Percentiles rank a stretch among this genome's conserved stretches.
Conservation (phyloP, 2,888 invertebrate species). For the Quadroppia sp. region DNA sequence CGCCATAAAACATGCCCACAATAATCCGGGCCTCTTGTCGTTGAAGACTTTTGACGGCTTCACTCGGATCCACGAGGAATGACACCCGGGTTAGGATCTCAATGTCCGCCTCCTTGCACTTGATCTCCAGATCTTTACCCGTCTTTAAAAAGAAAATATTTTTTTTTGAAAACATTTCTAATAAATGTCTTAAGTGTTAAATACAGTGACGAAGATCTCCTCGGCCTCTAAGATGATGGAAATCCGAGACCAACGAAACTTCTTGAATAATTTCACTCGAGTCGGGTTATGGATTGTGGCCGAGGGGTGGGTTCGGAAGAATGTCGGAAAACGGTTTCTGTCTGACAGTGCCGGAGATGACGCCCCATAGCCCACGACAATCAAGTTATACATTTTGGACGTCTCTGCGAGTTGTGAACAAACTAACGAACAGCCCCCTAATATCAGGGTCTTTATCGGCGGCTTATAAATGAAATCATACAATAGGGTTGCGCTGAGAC, state of each 20-base stretch:
- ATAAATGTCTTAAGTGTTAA: too few species aligned
- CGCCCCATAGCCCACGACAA: slow-evolving; percentile 97
- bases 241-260: slow-evolving; percentile 94
- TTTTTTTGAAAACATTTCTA: too few species aligned
- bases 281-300: slow-evolving; percentile 99
- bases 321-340: slow-evolving; percentile 90
- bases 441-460: slow-evolving; percentile 85
- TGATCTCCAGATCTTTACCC: slow-evolving; percentile 90
- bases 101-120: slow-evolving; percentile 79
- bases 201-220: slow-evolving; percentile 89
- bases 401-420: slow-evolving; percentile 99
- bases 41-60: slow-evolving; percentile 84
- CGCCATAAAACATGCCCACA: slow-evolving; percentile 97
- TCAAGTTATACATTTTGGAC: slow-evolving; percentile 99
- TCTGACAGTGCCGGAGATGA: slow-evolving; percentile 97
- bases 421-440: slow-evolving; percentile 96
- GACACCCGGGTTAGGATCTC: slow-evolving; percentile 95
- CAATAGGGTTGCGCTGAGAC: slow-evolving; percentile 95
- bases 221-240: slow-evolving; percentile 98
- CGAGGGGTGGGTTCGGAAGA: slow-evolving; percentile 98
- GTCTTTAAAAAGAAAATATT: too few species aligned
- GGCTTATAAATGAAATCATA: slow-evolving; percentile 95
- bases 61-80: slow-evolving; percentile 92
- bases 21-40: slow-evolving; percentile 96
- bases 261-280: slow-evolving; percentile 89